phyloP scores from a whole-genome alignment of 2,113 vertebrate species.

The Sapajus apella region DNA sequence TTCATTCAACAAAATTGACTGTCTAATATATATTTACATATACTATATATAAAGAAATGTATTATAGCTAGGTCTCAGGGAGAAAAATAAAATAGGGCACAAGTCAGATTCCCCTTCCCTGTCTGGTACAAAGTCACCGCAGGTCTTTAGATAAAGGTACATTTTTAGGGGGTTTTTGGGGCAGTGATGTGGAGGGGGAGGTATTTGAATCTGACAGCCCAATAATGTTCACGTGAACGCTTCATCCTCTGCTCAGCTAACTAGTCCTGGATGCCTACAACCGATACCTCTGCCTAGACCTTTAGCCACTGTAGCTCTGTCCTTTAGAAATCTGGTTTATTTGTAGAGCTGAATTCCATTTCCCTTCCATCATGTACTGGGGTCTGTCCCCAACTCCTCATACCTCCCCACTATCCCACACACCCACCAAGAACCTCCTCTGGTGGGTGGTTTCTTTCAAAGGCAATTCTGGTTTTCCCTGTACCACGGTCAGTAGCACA shows the following conservation, averaged over 20 bases:
- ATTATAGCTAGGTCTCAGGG: neutral
- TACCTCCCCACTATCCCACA: neutral
- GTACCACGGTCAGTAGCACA: neutral
- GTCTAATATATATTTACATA: neutral
- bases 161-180: neutral
- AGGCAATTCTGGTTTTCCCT: neutral
- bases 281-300: neutral
- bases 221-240: neutral
- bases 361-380: neutral
- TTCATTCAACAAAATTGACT: neutral
- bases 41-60: neutral
- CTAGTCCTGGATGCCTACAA: neutral
- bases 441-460: neutral
- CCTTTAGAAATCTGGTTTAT: neutral
- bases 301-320: neutral
- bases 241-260: neutral
- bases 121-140: neutral
- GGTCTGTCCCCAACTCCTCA: neutral
- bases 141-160: neutral
- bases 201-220: neutral
- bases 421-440: neutral
- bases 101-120: neutral
- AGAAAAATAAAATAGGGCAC: neutral
- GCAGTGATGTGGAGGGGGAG: neutral
- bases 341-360: neutral